Percentiles rank a stretch among this genome's conserved stretches.
These are phyloP conservation scores for Cherax quadricarinatus DNA, from an alignment of 1,140 invertebrate species.

Conservation along the genomic window DNA sequence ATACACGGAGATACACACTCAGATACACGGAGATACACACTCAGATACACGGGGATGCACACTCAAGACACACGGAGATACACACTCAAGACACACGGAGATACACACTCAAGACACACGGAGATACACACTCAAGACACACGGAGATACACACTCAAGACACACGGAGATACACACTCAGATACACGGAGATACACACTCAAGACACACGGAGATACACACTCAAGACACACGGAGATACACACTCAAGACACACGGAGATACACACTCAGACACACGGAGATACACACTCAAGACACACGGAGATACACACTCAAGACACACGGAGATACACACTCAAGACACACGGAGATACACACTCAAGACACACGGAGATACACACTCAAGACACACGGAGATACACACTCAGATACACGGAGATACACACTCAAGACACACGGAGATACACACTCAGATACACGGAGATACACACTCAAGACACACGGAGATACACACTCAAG, in stretches of 20 bases:
- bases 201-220: slow-evolving; percentile 4
- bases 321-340: not conserved
- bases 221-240: too few species aligned
- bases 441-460: slow-evolving; percentile 10
- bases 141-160: not conserved
- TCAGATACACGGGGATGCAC: not conserved
- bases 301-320: slow-evolving; percentile 4
- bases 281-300: too few species aligned
- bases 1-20: slow-evolving; percentile 5
- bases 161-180: slow-evolving; percentile 6
- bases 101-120: slow-evolving; percentile 1
- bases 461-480: not conserved
- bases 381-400: not conserved
- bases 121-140: slow-evolving; percentile 9
- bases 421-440: slow-evolving; percentile 1
- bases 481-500: slow-evolving; percentile 4
- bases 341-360: not conserved
- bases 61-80: not conserved
- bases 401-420: not conserved
- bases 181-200: not conserved
- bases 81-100: not conserved
- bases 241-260: not conserved
- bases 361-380: not conserved
- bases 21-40: not conserved
- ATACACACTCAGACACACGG: slow-evolving; percentile 10